Percentiles rank a stretch among this genome's conserved stretches.
phyloP scores from a whole-genome alignment of 2,113 vertebrate genomes.

The Prunella himalayana region DNA sequence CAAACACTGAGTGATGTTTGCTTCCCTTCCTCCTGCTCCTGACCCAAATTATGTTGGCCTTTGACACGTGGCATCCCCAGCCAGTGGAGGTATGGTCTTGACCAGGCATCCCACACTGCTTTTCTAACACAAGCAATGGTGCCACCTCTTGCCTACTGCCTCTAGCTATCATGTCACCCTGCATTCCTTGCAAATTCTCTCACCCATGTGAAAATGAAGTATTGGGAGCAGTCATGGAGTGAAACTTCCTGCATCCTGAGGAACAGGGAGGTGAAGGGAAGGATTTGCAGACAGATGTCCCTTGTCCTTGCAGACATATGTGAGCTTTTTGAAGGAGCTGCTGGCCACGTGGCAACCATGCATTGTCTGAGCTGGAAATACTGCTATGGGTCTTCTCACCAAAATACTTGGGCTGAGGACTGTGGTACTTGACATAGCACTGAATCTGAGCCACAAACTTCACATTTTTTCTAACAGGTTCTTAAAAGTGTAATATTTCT shows the following conservation, averaged over 20 bases:
- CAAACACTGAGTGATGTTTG: background rate
- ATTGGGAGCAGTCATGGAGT: background rate
- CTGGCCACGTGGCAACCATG: rapidly evolving
- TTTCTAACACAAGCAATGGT: background rate
- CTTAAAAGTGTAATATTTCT: background rate
- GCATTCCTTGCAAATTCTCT: background rate
- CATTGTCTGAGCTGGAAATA: background rate
- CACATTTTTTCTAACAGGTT: background rate
- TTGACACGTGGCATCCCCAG: rapidly evolving
- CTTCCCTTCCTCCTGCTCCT: background rate
- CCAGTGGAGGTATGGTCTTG: rapidly evolving
- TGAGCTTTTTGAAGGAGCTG: background rate
- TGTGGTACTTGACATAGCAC: background rate
- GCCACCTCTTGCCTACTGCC: background rate
- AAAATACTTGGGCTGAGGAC: background rate
- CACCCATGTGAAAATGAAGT: background rate
- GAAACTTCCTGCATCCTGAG: background rate
- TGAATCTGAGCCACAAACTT: background rate
- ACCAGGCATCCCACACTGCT: rapidly evolving
- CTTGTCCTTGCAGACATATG: background rate
- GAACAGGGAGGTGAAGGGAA: background rate
- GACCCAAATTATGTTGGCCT: background rate
- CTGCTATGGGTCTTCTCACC: background rate
- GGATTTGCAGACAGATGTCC: background rate
- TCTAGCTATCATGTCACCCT: rapidly evolving